Evolutionary conservation across 2,113 vertebrate species (phyloP).

Genomic region (Chlamydotis undulata): DNA sequence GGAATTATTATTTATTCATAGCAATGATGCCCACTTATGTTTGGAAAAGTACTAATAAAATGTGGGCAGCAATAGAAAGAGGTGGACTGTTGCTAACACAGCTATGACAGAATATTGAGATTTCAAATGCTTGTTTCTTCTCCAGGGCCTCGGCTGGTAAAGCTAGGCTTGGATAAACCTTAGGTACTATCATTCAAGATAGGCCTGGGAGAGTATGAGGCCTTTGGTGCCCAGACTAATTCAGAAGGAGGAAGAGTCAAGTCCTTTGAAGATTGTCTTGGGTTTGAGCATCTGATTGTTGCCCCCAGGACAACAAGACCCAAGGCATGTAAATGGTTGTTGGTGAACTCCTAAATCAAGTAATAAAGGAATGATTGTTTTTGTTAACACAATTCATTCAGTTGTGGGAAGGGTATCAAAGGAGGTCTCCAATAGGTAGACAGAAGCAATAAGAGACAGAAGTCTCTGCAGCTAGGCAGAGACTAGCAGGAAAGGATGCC

Average conservation of each 20-base stretch:
- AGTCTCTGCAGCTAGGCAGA: neutral
- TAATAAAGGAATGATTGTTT: neutral
- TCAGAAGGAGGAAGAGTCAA: neutral
- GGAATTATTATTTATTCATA: neutral
- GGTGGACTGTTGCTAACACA: neutral
- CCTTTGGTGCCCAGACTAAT: neutral
- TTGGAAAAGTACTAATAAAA: neutral
- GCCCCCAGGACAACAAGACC: neutral
- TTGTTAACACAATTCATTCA: neutral
- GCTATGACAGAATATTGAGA: neutral
- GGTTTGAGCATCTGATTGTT: neutral
- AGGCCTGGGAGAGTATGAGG: neutral
- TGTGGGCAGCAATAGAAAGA: neutral
- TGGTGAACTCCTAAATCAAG: neutral
- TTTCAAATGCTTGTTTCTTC: neutral
- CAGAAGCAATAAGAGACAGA: neutral
- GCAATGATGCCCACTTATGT: neutral
- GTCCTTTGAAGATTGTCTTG: neutral
- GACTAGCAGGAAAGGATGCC: neutral
- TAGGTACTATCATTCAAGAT: neutral
- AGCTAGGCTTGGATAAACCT: neutral
- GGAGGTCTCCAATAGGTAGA: neutral
- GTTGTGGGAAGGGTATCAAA: neutral
- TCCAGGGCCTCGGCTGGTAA: neutral
- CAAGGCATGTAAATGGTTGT: neutral